A percentile compares a stretch with the other conserved stretches of the same genome.
These are phyloP conservation scores for Bombus consobrinus DNA, from an alignment of 1,140 invertebrate genomes.

Conservation along the genomic window DNA sequence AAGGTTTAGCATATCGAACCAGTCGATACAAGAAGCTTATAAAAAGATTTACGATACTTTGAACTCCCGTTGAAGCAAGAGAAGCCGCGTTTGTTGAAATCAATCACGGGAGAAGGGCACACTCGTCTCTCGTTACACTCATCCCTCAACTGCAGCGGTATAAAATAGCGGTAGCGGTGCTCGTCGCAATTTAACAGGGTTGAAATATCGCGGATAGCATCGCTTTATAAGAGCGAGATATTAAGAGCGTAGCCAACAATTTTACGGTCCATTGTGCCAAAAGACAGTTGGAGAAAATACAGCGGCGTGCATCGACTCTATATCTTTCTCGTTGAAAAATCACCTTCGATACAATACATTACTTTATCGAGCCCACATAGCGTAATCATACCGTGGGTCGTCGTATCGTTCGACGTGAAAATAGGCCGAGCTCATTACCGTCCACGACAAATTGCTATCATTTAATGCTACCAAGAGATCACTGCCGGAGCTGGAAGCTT, in stretches of 20 bases:
- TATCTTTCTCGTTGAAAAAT: conserved; percentile 41
- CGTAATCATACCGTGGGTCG: too few species aligned
- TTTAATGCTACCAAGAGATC: conserved; percentile 50
- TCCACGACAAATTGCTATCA: conserved; percentile 54
- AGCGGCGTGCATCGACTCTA: background rate
- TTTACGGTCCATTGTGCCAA: conserved; percentile 59
- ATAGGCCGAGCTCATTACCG: conserved; percentile 54
- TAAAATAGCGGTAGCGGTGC: background rate
- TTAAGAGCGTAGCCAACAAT: conserved; percentile 63
- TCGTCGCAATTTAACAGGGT: conserved; percentile 20
- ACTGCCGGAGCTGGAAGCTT: conserved; percentile 8
- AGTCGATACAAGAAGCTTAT: background rate
- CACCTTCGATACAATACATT: conserved; percentile 36
- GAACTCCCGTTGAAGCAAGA: background rate
- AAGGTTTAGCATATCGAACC: background rate
- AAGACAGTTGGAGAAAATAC: conserved; percentile 48
- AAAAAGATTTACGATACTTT: background rate
- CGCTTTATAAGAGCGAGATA: conserved; percentile 52
- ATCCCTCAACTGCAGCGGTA: background rate
- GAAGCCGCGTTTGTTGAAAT: background rate
- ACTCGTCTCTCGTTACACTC: background rate
- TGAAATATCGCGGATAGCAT: conserved; percentile 49
- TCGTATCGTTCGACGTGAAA: conserved; percentile 40
- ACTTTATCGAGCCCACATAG: conserved; percentile 13
- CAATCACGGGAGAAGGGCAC: background rate